These are phyloP conservation scores for Pitangus sulphuratus DNA, from an alignment of 2,797 vertebrate species.

Conservation along the genomic window DNA sequence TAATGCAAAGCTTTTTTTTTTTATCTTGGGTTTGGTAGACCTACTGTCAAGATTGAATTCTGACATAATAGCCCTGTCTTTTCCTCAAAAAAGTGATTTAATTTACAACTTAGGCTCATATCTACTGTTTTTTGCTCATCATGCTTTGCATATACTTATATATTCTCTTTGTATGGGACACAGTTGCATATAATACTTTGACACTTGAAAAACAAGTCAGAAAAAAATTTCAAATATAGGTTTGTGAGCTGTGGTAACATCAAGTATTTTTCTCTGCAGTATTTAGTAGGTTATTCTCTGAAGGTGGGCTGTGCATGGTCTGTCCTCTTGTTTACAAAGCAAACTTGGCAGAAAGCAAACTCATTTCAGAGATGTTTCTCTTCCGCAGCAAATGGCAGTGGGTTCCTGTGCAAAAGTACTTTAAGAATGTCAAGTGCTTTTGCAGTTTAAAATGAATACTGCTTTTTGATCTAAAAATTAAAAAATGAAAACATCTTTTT, in stretches of 20 bases:
- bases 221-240: not conserved
- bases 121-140: fast-evolving
- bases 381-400: not conserved
- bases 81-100: not conserved
- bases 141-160: not conserved
- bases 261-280: not conserved
- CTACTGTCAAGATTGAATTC: not conserved
- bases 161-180: not conserved
- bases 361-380: not conserved
- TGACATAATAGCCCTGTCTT: not conserved
- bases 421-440: not conserved
- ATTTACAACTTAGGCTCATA: not conserved
- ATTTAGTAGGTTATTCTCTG: not conserved
- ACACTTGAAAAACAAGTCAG: not conserved
- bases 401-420: not conserved
- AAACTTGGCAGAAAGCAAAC: not conserved
- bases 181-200: not conserved
- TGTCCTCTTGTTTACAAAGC: not conserved
- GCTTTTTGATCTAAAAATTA: not conserved
- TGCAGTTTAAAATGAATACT: not conserved
- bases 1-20: not conserved
- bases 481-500: not conserved
- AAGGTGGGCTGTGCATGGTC: not conserved
- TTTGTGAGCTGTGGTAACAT: not conserved
- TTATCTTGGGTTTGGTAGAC: not conserved